These are phyloP conservation scores for Hydractinia symbiolongicarpus DNA, from an alignment of 30 jellyfish, hydroid and myxozoan species.

Conservation along the genomic window DNA sequence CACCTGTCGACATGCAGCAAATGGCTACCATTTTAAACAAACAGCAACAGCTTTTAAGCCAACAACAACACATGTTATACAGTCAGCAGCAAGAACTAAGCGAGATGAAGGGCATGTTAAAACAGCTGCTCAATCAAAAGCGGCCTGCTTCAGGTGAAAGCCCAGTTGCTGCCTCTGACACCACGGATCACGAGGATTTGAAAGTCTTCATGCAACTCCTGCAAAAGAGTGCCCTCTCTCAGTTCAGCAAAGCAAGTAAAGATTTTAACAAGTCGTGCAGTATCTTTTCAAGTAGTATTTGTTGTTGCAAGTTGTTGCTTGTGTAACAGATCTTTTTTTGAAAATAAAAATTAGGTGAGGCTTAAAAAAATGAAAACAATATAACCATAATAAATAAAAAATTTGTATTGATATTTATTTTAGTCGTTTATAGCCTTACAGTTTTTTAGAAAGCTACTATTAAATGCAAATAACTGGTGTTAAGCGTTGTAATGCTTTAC, in stretches of 20 bases:
- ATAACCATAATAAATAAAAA: neutral
- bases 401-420: neutral
- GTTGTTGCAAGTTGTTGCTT: neutral
- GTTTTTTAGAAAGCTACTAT: neutral
- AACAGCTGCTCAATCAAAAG: neutral
- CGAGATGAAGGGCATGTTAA: slow-evolving; percentile 39
- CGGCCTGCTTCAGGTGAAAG: neutral
- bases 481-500: neutral
- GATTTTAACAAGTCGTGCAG: slow-evolving; percentile 60
- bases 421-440: neutral
- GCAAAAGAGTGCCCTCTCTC: slow-evolving; percentile 68
- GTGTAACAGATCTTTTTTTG: neutral
- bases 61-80: slow-evolving; percentile 18
- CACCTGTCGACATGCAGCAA: too few relatives aligned
- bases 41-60: neutral
- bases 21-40: too few relatives aligned
- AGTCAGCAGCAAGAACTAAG: slow-evolving; percentile 29
- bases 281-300: slow-evolving; percentile 37
- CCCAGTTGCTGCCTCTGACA: neutral
- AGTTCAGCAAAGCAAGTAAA: slow-evolving; percentile 53
- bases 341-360: neutral
- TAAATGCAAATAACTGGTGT: neutral
- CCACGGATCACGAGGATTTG: slow-evolving; percentile 16
- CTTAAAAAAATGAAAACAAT: neutral
- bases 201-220: slow-evolving; percentile 49